A percentile compares a stretch with the other conserved stretches of the same genome.
Evolutionary conservation across 2,113 vertebrate genomes (phyloP).

Genomic region (Syngnathus scovelli): DNA sequence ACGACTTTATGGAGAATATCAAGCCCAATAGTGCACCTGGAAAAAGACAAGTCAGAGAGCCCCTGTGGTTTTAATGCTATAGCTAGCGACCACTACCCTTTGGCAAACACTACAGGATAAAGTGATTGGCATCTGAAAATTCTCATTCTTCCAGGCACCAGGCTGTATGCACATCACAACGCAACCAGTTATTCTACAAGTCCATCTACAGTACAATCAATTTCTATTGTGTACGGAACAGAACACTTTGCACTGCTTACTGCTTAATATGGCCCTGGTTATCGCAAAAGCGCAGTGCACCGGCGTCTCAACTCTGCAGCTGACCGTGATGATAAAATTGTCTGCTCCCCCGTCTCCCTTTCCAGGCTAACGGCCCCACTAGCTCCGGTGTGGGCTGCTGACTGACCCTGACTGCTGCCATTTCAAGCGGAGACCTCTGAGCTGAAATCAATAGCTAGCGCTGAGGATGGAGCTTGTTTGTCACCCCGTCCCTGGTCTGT

Average conservation of each 20-base stretch:
- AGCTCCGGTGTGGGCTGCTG: constrained; percentile 35
- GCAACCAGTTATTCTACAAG: constrained; percentile 11
- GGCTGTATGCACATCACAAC: constrained; percentile 20
- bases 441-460: constrained; percentile 61
- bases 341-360: constrained; percentile 34
- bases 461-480: constrained; percentile 56
- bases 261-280: constrained; percentile 8
- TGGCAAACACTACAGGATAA: constrained; percentile 19
- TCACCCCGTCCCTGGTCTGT: constrained; percentile 59
- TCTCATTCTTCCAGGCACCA: constrained; percentile 24
- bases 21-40: constrained; percentile 28
- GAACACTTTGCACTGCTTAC: constrained; percentile 13
- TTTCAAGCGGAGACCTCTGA: constrained; percentile 56
- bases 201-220: constrained; percentile 24
- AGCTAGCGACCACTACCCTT: too few species aligned
- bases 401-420: constrained; percentile 54
- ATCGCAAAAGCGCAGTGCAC: constrained; percentile 32
- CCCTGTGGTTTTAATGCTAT: constrained; percentile 20
- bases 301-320: constrained; percentile 17
- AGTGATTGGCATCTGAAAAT: constrained; percentile 14
- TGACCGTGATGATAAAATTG: constrained; percentile 35
- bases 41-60: constrained; percentile 26
- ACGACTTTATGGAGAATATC: constrained; percentile 6
- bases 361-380: constrained; percentile 38
- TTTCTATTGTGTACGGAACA: constrained; percentile 10